phyloP scores from a whole-genome alignment of 1,140 invertebrate genomes.

The Ceratina calcarata region DNA sequence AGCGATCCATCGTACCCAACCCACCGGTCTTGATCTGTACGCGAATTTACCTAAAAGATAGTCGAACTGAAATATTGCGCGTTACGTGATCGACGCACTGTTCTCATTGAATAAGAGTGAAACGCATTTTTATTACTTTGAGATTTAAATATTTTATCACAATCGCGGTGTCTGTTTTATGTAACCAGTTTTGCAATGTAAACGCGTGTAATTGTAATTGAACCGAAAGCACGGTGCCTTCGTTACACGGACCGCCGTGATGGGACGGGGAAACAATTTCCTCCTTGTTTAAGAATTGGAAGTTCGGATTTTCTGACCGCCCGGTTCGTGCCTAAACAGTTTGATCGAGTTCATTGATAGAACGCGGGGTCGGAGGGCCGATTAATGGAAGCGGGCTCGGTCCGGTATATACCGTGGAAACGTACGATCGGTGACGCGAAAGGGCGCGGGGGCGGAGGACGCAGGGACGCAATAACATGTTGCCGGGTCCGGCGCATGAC shows the following conservation, averaged over 20 bases:
- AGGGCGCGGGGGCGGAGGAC: not conserved
- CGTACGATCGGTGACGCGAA: conserved; percentile 44
- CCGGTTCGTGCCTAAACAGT: conserved; percentile 32
- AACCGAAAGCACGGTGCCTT: not conserved
- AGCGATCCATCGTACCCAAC: not conserved
- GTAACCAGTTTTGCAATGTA: no score
- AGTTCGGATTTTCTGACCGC: conserved; percentile 1
- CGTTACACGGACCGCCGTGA: no score
- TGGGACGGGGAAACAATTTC: not conserved
- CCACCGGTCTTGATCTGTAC: not conserved
- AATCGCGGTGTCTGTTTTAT: not conserved
- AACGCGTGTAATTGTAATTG: not conserved
- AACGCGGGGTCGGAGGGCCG: not conserved
- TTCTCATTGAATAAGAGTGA: no score
- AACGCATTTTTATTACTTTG: no score
- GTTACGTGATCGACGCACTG: not conserved
- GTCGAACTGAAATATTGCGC: not conserved
- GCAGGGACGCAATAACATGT: conserved; percentile 49
- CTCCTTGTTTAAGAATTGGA: not conserved
- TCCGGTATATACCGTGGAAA: conserved; percentile 33
- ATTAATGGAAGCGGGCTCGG: conserved; percentile 49
- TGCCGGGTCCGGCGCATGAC: conserved; percentile 30
- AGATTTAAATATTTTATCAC: not conserved
- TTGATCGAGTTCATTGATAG: conserved; percentile 58
- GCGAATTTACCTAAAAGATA: not conserved